Evolutionary conservation across 2,113 vertebrate genomes (phyloP).

Genomic region (Erythrolamprus reginae): DNA sequence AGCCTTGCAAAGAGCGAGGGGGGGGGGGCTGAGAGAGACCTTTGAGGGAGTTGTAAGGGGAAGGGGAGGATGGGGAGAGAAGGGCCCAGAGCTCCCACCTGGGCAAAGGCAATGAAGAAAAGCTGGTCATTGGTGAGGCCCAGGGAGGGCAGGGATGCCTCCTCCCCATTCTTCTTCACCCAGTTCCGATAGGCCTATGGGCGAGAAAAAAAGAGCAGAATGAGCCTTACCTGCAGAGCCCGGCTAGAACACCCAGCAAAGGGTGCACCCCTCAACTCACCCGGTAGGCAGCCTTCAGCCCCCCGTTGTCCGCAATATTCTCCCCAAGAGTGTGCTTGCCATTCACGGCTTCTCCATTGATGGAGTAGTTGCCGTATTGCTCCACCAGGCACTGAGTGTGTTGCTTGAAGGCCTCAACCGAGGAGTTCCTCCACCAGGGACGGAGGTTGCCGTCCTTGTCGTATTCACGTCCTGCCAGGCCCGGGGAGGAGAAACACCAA

Average conservation of each 20-base stretch:
- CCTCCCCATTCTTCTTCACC: slow-evolving; percentile 85
- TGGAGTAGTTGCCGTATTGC: slow-evolving; percentile 88
- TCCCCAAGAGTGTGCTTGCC: slow-evolving; percentile 93
- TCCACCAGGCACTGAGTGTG: slow-evolving; percentile 92
- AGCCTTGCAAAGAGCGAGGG: too few relatives aligned
- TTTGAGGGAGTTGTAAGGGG: not conserved
- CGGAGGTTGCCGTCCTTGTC: slow-evolving; percentile 94
- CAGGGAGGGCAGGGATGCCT: slow-evolving; percentile 80
- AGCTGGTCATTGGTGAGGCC: slow-evolving; percentile 92
- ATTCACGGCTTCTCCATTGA: slow-evolving; percentile 86
- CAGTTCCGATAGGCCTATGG: slow-evolving; percentile 91
- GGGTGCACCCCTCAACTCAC: slow-evolving; percentile 57
- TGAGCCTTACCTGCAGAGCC: not conserved
- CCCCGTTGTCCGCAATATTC: slow-evolving; percentile 96
- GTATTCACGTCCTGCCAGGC: slow-evolving; percentile 82
- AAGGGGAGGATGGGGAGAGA: not conserved
- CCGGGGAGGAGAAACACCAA: too few relatives aligned
- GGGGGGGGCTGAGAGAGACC: too few relatives aligned
- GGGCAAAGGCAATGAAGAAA: slow-evolving; percentile 94
- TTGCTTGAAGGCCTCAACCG: slow-evolving; percentile 89
- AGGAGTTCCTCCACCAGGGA: slow-evolving; percentile 95
- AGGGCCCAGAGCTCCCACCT: slow-evolving; percentile 72
- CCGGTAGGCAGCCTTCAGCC: slow-evolving; percentile 91
- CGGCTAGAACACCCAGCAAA: not conserved
- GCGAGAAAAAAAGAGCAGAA: not conserved